Evolutionary conservation across 2,113 vertebrate genomes (phyloP), one percentile per base, ranked within the genome.

Genomic region (Falco punctatus): DNA sequence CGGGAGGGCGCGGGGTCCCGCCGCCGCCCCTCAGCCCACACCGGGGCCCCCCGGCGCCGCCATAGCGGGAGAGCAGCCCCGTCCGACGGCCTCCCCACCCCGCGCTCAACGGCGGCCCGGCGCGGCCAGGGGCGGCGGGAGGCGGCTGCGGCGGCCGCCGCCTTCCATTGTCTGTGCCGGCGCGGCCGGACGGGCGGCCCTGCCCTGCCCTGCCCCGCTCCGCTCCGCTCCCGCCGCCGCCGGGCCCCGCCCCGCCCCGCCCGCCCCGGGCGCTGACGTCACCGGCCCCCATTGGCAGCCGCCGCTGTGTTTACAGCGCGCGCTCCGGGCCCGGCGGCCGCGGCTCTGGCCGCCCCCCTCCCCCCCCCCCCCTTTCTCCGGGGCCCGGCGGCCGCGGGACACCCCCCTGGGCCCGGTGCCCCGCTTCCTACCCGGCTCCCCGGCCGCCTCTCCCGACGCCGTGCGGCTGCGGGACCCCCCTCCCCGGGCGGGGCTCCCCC

Each of bases 211-310:
- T 10, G 62, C 58, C 58, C 81, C 32, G 24, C 24, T 35, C 67
- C 42, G 48, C 78, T 11, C 71, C 71, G 21, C 54, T 9, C 49
- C 61, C 24, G 51, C 74, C 61, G 33, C 57, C 51, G 35, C n/a
- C n/a, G n/a, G n/a, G 24, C 27, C 65, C 72, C 96, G 95, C 92
- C 91, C 96, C 88, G 83, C 30, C 48, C 58, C n/a, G n/a, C n/a
- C n/a, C n/a, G n/a, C n/a, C n/a, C n/a, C n/a, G n/a, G n/a, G n/a
- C n/a, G n/a, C n/a, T 83, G 88, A 95, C 89, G 86, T 74, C 86
- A 67, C 26, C 71, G 5, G 51, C 38, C 23, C 51, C 86, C 46
- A 73, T 35, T 62, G 93, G 74, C 81, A 22, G 89, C 59, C 66
- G 46, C 35, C 24, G 51, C 67, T 40, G 73, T 57, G 71, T 40